Base-by-base conservation (phyloP, 2,113 vertebrate species). In the Benthochromis sp. region DNA sequence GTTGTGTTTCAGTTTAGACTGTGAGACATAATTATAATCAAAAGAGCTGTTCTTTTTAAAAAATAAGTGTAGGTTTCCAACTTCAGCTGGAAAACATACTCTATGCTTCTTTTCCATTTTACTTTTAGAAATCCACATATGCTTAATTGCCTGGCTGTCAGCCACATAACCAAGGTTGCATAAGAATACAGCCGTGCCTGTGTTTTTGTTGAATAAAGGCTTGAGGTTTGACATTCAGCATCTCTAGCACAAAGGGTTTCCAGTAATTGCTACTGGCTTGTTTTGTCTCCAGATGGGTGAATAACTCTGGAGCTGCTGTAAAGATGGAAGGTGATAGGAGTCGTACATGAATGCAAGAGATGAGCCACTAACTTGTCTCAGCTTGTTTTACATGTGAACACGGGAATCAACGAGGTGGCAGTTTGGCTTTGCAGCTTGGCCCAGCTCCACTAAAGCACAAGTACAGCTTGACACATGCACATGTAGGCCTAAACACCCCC, bases 301-400 rank as follows among this genome's bases (percentile, higher is more conserved):
- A 92, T 84, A 88, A 88, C 34, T 69, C 2, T 57, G 38, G 50
- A 86, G 54, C 84, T 89, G 69, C 89, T 89, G 36, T 40, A 54
- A 69, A 82, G 84, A 86, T 81, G 73, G 81, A 90, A 86, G 84
- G 50, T 47, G 78, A 90, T 92, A 84, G 71, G 90, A 85, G 27
- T 55, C 57, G 45, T 38, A 57, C 79, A 84, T 40, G 63, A 45
- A 90, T 5, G 16, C 14, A 88, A 24, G 66, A 43, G 36, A 55
- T 27, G 63, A 71, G 83, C 57, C 78, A 55, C 27, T 7, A 13
- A 89, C 93, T 84, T 95, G 93, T 69, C 90, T 89, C 81, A 63
- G 84, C 94, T 86, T 94, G 93, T 87, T 54, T 13, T 38, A 61
- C 43, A 8, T 34, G 80, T 8, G 29, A 86, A 89, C 59, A 40